Evolutionary conservation across 2,113 vertebrate genomes (phyloP), one percentile per base, ranked within the genome.

Genomic region (Prunella himalayana): DNA sequence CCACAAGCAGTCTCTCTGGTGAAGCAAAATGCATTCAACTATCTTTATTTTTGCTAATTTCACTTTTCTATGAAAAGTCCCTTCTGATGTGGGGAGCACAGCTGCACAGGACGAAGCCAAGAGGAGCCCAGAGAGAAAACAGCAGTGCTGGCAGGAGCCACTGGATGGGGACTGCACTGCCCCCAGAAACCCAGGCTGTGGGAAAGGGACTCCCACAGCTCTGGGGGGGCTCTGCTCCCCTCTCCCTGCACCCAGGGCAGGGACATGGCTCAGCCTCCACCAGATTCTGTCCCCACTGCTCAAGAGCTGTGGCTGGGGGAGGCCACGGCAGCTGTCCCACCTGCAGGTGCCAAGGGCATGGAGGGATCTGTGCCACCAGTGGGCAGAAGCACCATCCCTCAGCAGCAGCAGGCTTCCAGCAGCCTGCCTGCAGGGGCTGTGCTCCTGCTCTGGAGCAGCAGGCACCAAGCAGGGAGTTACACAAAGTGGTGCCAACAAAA

Each of bases 11-110:
- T 94, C 90, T 94, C 90, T 83, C 85, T 88, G 84, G 84, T 95
- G 81, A 91, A 95, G 77, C 64, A 61, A 78, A 94, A 86, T 68
- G 65, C 5, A 7, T 84, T 86, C 83, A 94, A 78, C 87, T 95
- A 79, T 91, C 45, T 88, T 94, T 90, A 90, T 82, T 95, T 95
- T 90, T 75, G 47, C 87, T 96, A 90, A 94, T 96, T 96, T 94
- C 71, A 51, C 75, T 95, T 95, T 91, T 85, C 90, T 87, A 44
- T 92, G 81, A 92, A 86, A 93, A 70, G 31, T 41, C 63, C 47
- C 54, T 90, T 95, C 90, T 88, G 90, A 91, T 94, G 91, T 91
- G 93, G 93, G 76, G 27, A 88, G 71, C 18, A 22, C 96, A 95
- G 91, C 94, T 95, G 95, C 51, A 66, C 39, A 51, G 78, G 47